These are phyloP conservation scores for Choloepus didactylus DNA, from an alignment of 2,797 vertebrate species.

Conservation along the genomic window DNA sequence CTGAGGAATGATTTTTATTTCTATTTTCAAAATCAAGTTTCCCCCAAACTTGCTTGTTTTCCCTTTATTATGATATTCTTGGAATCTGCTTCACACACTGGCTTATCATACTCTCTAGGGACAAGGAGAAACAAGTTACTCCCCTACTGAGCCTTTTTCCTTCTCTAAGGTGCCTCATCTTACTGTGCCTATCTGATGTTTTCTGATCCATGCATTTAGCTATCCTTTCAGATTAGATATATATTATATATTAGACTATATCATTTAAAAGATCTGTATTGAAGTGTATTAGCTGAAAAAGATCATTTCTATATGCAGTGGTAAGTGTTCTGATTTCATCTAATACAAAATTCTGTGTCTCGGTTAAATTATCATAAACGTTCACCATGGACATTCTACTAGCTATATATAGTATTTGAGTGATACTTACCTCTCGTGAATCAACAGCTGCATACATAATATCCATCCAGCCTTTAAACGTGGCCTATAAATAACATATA, in stretches of 20 bases:
- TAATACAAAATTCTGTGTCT: slow-evolving; percentile 24
- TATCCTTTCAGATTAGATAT: slow-evolving; percentile 4
- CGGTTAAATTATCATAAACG: slow-evolving; percentile 46
- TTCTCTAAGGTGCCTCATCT: not conserved
- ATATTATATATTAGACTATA: not conserved
- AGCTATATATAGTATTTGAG: slow-evolving; percentile 55
- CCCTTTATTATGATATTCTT: slow-evolving; percentile 45
- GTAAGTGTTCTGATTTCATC: not conserved
- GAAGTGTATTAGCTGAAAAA: not conserved
- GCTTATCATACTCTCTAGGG: not conserved
- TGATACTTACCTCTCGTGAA: slow-evolving; percentile 95
- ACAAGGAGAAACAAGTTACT: slow-evolving; percentile 2
- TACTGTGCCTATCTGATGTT: not conserved
- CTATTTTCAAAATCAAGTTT: slow-evolving; percentile 59
- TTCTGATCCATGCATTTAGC: not conserved
- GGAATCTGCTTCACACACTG: not conserved
- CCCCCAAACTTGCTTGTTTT: slow-evolving; percentile 48
- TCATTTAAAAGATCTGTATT: not conserved
- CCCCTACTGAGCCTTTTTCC: not conserved
- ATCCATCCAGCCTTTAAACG: slow-evolving; percentile 99
- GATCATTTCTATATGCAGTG: not conserved
- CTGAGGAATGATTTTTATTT: slow-evolving; percentile 62
- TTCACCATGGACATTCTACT: slow-evolving; percentile 46
- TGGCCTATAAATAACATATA: slow-evolving; percentile 91
- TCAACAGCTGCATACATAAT: slow-evolving; percentile 99